phyloP scores from a whole-genome alignment of 2,888 invertebrate species.

The Coenonympha arcania region DNA sequence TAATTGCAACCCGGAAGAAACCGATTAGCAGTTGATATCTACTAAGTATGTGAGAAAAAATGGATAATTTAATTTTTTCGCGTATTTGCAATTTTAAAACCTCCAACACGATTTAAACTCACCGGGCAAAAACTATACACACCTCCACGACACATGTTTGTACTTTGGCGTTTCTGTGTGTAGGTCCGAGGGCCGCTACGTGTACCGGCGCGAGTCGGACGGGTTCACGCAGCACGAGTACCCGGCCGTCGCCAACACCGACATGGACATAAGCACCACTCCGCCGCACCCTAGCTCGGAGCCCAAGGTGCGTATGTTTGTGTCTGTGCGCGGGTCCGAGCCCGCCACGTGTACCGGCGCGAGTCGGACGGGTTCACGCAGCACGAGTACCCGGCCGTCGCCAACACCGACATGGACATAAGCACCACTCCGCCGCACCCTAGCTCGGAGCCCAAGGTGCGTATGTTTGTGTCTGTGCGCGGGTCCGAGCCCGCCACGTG shows the following conservation, averaged over 20 bases:
- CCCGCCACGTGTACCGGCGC: conserved; percentile 76
- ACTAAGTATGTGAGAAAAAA: too few species aligned
- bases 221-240: conserved; percentile 77
- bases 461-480: conserved; percentile 26
- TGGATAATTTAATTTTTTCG: too few species aligned
- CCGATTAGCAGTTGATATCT: too few species aligned
- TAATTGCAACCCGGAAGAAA: too few species aligned
- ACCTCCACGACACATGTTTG: conserved; percentile 28
- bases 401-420: conserved; percentile 68
- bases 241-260: conserved; percentile 60
- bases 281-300: conserved; percentile 61
- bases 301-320: conserved; percentile 33
- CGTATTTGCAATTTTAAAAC: too few species aligned
- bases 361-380: conserved; percentile 72
- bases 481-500: conserved; percentile 77
- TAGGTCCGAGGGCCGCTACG: conserved; percentile 77
- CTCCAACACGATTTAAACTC: conserved; percentile 29
- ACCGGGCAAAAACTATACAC: conserved; percentile 26
- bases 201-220: conserved; percentile 73
- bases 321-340: conserved; percentile 66
- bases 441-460: conserved; percentile 43
- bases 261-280: conserved; percentile 71
- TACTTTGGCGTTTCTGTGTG: conserved; percentile 36
- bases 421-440: conserved; percentile 68
- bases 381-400: conserved; percentile 74